Conservation (phyloP, 2,888 invertebrate species). For the Nomada ferruginata region DNA sequence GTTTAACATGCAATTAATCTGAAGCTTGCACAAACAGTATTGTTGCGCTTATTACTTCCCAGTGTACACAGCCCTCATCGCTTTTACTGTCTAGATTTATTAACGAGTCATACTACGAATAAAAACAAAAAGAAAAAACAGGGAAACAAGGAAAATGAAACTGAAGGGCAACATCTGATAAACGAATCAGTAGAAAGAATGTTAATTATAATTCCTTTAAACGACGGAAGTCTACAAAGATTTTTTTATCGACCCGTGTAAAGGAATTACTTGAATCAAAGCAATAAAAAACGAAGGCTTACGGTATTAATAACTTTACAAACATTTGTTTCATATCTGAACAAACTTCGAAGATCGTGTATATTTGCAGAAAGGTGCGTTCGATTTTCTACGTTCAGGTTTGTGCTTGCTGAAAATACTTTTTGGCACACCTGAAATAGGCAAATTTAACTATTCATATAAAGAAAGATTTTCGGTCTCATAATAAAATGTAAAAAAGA, state of each 20-base stretch:
- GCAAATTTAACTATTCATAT: not conserved
- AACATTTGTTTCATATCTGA: slow-evolving; percentile 22
- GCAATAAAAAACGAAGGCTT: slow-evolving; percentile 20
- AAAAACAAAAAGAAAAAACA: slow-evolving; percentile 53
- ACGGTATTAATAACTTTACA: slow-evolving; percentile 16
- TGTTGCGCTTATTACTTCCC: slow-evolving; percentile 83
- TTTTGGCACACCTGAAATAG: slow-evolving; percentile 5
- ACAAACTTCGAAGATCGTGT: slow-evolving; percentile 34
- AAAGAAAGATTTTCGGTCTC: slow-evolving; percentile 3
- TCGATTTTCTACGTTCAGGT: slow-evolving; percentile 25
- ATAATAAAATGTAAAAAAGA: not conserved
- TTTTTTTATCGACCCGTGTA: slow-evolving; percentile 12
- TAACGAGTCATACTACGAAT: slow-evolving; percentile 60
- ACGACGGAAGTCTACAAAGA: slow-evolving; percentile 13
- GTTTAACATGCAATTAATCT: slow-evolving; percentile 84
- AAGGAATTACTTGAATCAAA: slow-evolving; percentile 38
- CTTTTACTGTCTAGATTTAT: slow-evolving; percentile 68
- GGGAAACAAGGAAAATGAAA: slow-evolving; percentile 24
- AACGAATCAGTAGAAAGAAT: slow-evolving; percentile 32
- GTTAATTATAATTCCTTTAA: slow-evolving; percentile 42
- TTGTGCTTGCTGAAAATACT: slow-evolving; percentile 45
- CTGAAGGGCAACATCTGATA: slow-evolving; percentile 41
- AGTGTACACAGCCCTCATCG: slow-evolving; percentile 80
- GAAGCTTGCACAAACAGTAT: slow-evolving; percentile 83
- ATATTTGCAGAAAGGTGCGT: slow-evolving; percentile 47